Conservation (phyloP, 2,113 vertebrate genomes). For the Microcebus tavaratra region DNA sequence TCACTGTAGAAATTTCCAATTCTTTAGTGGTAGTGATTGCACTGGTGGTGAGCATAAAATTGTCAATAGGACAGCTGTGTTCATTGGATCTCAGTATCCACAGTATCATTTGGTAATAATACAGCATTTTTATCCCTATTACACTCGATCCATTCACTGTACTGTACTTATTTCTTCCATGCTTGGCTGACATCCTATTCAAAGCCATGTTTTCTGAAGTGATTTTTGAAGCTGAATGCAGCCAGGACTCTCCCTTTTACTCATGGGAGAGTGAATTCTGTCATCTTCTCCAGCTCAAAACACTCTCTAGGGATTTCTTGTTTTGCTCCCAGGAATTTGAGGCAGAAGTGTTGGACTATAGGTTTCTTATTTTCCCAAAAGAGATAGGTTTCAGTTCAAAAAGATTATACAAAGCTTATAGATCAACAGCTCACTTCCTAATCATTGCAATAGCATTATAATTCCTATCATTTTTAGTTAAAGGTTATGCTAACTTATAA, state of each 20-base stretch:
- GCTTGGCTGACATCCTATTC: neutral
- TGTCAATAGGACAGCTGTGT: neutral
- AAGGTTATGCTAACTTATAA: neutral
- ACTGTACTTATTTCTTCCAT: neutral
- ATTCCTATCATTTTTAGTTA: conserved; percentile 15
- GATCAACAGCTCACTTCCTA: neutral
- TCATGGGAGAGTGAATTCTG: neutral
- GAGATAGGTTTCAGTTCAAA: neutral
- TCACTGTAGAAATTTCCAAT: neutral
- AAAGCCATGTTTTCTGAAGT: neutral
- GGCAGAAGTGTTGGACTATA: neutral
- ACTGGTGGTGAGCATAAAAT: neutral
- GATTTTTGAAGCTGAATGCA: neutral
- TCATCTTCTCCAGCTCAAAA: neutral
- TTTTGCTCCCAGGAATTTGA: neutral
- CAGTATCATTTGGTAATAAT: neutral
- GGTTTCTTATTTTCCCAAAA: neutral
- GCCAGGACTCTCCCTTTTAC: neutral
- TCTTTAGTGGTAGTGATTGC: neutral
- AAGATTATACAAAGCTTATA: neutral
- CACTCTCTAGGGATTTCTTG: neutral
- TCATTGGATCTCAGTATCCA: neutral
- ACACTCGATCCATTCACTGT: neutral
- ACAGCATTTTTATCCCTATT: neutral
- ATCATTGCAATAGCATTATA: neutral